Base-by-base conservation (phyloP, 2,888 invertebrate species). In the Cerceris rybyensis region DNA sequence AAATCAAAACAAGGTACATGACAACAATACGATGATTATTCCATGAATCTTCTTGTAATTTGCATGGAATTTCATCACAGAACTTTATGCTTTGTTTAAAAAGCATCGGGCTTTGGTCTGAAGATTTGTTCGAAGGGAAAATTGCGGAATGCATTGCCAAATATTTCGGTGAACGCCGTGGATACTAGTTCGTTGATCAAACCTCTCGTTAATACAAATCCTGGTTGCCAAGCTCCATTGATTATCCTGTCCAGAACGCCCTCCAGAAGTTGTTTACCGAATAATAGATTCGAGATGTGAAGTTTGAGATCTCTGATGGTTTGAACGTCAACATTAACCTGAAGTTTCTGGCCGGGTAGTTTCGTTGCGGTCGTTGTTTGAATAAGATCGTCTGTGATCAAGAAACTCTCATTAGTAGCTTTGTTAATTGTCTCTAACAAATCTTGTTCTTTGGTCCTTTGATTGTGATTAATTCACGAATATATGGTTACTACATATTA, bases 101-200 rank as follows among this genome's bases (percentile, higher is more conserved):
- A 28, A 28, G 11, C 6, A 1, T 0, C 46, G 0, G 87, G 71
- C 16, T 87, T 90, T 0, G 81, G 78, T 65, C 91, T 93, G 71
- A 96, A 94, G 81, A 96, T 94, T 78, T 94, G 93, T 0, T 96
- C 94, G 58, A 97, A 92, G 0, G 96, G 96, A 91, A 97, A 96
- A 90, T 95, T 93, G 80, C 94, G 93, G 90, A 97, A 97, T 65
- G 96, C 95, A 71, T 94, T 94, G 87, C 95, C 96, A 92, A 96
- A 96, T 82, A 97, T 97, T 78, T 96, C 96, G 0, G 97, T 96
- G 91, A 97, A 97, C 7, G 96, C 97, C 0, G 95, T 95, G 90
- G 96, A 96, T 78, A 97, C 97, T 75, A 97, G 93, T 90, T 97
- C 97, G 92, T 97, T 96, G 88, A 97, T 96, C 64, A 97, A 93